A percentile compares a stretch with the other conserved stretches of the same genome.
These are phyloP conservation scores for Anarhynchus alexandrinus DNA, from an alignment of 2,113 vertebrate species.

Conservation along the genomic window DNA sequence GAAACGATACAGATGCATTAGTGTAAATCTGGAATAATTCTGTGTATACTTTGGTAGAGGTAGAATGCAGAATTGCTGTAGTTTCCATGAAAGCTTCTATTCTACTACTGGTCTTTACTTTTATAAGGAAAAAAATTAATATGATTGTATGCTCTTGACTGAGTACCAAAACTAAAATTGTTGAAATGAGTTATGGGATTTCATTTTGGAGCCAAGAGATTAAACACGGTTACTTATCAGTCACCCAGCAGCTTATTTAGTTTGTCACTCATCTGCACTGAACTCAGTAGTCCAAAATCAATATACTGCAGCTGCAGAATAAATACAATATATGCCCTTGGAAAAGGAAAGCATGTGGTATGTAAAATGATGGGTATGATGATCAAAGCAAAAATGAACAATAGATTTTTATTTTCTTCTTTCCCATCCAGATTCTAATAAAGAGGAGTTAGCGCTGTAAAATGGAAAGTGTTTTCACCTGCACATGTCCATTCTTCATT, in stretches of 20 bases:
- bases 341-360: slow-evolving; percentile 17
- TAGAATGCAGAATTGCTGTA: background rate
- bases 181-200: background rate
- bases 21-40: background rate
- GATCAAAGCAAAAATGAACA: slow-evolving; percentile 36
- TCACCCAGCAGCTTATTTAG: background rate
- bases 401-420: slow-evolving; percentile 36
- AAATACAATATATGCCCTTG: slow-evolving; percentile 5
- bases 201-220: slow-evolving; percentile 17
- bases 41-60: background rate
- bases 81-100: background rate
- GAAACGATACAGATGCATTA: background rate
- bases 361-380: slow-evolving; percentile 18
- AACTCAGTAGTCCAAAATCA: slow-evolving; percentile 27
- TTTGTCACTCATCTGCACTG: background rate
- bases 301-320: background rate
- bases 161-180: background rate
- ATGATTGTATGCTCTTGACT: background rate
- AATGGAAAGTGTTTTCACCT: background rate
- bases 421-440: background rate
- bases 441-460: background rate
- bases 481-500: background rate
- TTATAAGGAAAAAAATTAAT: background rate
- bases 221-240: background rate
- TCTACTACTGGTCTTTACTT: background rate